These are phyloP conservation scores for Micronycteris hirsuta DNA, from an alignment of 2,113 vertebrate genomes.

Conservation along the genomic window DNA sequence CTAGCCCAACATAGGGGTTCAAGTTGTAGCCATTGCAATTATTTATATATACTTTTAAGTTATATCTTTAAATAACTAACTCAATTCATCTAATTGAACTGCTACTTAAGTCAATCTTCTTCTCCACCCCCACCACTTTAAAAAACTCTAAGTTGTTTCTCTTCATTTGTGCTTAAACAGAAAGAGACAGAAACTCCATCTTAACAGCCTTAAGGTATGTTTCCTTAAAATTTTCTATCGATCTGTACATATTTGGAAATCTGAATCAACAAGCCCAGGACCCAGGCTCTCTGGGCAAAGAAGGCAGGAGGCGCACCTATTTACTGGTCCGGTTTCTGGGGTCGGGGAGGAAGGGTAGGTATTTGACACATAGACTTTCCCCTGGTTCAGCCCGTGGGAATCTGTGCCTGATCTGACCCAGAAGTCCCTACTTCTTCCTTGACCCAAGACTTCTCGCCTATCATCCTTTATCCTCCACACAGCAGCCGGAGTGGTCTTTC, in stretches of 20 bases:
- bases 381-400: background rate
- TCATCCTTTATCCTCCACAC: background rate
- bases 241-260: background rate
- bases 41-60: background rate
- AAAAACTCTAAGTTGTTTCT: background rate
- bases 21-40: background rate
- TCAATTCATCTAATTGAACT: background rate
- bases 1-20: background rate
- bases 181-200: background rate
- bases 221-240: background rate
- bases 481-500: background rate
- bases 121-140: background rate
- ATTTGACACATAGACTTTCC: background rate
- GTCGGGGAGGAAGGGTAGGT: background rate
- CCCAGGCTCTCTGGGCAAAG: background rate
- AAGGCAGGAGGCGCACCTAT: background rate
- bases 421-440: background rate
- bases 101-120: background rate
- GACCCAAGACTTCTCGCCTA: background rate
- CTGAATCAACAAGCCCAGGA: background rate
- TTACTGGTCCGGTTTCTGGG: background rate
- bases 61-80: constrained; percentile 22
- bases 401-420: background rate
- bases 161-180: background rate
- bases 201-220: background rate